Percentiles rank a stretch among this genome's conserved stretches.
Evolutionary conservation across 2,797 vertebrate species (phyloP).

Genomic region (Pseudomugil tenellus): DNA sequence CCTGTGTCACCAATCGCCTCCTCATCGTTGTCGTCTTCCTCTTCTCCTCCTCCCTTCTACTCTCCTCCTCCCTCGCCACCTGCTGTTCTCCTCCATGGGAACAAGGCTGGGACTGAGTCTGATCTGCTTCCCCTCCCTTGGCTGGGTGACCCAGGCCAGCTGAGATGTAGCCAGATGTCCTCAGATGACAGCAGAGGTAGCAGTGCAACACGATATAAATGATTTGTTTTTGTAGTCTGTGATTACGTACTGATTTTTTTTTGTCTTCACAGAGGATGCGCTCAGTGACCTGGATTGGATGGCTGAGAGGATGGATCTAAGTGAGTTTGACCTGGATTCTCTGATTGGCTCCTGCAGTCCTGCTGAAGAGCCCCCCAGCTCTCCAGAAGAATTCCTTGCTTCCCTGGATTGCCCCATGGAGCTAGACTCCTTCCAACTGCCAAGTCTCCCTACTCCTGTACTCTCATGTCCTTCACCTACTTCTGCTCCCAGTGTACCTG

Average conservation of each 20-base stretch:
- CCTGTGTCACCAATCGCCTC: conserved; percentile 67
- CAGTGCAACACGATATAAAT: not conserved
- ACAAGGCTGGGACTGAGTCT: conserved; percentile 72
- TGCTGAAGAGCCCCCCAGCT: conserved; percentile 83
- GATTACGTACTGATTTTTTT: not conserved
- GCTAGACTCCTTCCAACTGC: conserved; percentile 67
- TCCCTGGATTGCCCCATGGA: conserved; percentile 90
- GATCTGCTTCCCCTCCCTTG: conserved; percentile 74
- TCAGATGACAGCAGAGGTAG: conserved; percentile 75
- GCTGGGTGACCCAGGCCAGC: conserved; percentile 65
- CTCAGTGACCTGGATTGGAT: conserved; percentile 95
- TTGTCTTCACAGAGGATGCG: conserved; percentile 80
- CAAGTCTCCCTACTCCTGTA: conserved; percentile 38
- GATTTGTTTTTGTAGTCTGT: not conserved
- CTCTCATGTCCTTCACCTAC: conserved; percentile 30
- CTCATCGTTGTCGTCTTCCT: conserved; percentile 69
- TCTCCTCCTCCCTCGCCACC: conserved; percentile 76
- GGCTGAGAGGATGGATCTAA: conserved; percentile 93
- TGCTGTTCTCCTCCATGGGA: conserved; percentile 53
- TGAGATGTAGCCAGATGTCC: conserved; percentile 53
- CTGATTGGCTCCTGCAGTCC: conserved; percentile 87
- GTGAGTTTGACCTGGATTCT: conserved; percentile 91
- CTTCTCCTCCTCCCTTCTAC: conserved; percentile 72
- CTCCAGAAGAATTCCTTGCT: conserved; percentile 88
- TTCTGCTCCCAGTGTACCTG: conserved; percentile 1